Conservation (phyloP, 2,888 invertebrate genomes). For the Polyommatus icarus region DNA sequence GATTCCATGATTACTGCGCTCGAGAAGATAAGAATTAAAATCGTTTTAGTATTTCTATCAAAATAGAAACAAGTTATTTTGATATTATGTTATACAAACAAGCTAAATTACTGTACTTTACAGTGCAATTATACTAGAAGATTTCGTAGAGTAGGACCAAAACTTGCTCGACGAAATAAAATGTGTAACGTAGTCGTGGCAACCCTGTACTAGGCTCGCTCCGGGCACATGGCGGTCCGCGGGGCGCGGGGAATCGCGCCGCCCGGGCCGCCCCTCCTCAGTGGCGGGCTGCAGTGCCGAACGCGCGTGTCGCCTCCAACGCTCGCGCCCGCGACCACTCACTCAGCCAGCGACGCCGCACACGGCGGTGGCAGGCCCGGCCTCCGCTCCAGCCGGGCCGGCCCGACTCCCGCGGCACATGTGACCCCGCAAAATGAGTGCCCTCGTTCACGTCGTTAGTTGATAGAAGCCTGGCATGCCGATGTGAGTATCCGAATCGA, state of each 20-base stretch:
- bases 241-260: slow-evolving; percentile 63
- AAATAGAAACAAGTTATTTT: not conserved
- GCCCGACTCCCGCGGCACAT: slow-evolving; percentile 65
- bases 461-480: slow-evolving; percentile 78
- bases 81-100: not conserved
- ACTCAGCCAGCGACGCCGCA: slow-evolving; percentile 75
- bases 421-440: slow-evolving; percentile 67
- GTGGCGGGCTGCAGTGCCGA: slow-evolving; percentile 78
- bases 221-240: slow-evolving; percentile 64
- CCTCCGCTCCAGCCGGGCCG: slow-evolving; percentile 62
- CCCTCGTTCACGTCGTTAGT: slow-evolving; percentile 76
- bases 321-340: slow-evolving; percentile 76
- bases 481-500: slow-evolving; percentile 71
- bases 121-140: not conserved
- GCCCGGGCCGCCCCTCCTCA: slow-evolving; percentile 78
- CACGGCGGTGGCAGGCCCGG: slow-evolving; percentile 72
- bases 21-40: not conserved
- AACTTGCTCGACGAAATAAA: not conserved
- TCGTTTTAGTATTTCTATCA: not conserved
- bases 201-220: slow-evolving; percentile 67
- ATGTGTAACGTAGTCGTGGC: slow-evolving; percentile 62
- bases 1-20: not conserved
- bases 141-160: not conserved
- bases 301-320: slow-evolving; percentile 78
- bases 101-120: not conserved